These are phyloP conservation scores for Catharus ustulatus DNA, from an alignment of 2,797 vertebrate genomes.

Conservation along the genomic window DNA sequence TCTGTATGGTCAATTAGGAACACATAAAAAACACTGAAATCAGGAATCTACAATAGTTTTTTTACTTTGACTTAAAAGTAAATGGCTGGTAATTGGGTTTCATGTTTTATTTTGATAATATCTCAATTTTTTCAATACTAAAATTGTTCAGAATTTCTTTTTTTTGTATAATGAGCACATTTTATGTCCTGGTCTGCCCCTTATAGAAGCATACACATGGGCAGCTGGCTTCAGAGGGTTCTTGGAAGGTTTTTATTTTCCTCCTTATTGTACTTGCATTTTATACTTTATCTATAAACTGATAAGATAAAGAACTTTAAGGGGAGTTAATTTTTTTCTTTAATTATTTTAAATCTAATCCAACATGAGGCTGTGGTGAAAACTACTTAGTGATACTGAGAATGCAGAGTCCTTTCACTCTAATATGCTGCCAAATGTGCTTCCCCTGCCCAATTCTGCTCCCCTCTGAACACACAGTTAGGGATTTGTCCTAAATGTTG, in stretches of 20 bases:
- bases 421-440: neutral
- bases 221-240: neutral
- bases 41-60: neutral
- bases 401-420: neutral
- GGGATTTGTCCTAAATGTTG: neutral
- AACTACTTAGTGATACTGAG: neutral
- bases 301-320: neutral
- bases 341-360: neutral
- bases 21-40: neutral
- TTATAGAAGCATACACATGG: neutral
- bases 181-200: neutral
- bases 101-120: neutral
- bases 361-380: neutral
- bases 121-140: neutral
- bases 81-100: rapidly evolving
- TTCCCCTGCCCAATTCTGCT: neutral
- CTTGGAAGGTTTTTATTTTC: neutral
- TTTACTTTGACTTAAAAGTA: neutral
- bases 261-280: neutral
- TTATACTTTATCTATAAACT: neutral
- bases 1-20: neutral
- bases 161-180: neutral
- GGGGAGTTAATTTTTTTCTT: rapidly evolving
- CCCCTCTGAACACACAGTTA: neutral
- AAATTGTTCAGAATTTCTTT: neutral